Percentiles rank a stretch among this genome's conserved stretches.
These are phyloP conservation scores for Xiphydria camelus DNA, from an alignment of 2,888 invertebrate genomes.

Conservation along the genomic window DNA sequence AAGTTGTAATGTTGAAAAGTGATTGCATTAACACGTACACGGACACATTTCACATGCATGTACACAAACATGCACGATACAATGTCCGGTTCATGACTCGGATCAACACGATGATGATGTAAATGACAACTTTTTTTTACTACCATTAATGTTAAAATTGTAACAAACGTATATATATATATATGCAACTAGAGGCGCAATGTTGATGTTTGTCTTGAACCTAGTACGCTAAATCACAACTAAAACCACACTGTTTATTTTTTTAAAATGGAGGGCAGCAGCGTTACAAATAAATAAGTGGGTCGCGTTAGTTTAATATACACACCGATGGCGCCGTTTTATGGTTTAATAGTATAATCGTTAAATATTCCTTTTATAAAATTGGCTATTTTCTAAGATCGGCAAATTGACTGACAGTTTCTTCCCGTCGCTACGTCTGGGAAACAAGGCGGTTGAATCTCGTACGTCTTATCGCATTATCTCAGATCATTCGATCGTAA, in stretches of 20 bases:
- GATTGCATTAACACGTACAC: conserved; percentile 38
- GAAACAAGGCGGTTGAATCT: conserved; percentile 22
- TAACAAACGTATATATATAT: conserved; percentile 30
- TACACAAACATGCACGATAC: conserved; percentile 37
- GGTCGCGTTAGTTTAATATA: conserved; percentile 47
- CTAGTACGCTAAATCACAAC: conserved; percentile 35
- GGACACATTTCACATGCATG: conserved; percentile 29
- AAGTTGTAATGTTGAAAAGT: conserved; percentile 48
- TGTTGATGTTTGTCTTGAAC: conserved; percentile 52
- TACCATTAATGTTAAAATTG: conserved; percentile 36
- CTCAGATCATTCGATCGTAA: too few relatives aligned
- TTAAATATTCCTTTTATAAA: neutral
- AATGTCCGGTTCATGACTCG: conserved; percentile 47
- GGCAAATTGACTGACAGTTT: conserved; percentile 26
- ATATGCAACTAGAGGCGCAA: conserved; percentile 32
- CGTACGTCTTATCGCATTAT: too few relatives aligned
- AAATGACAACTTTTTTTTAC: conserved; percentile 14
- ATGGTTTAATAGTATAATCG: conserved; percentile 34
- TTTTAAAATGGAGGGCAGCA: conserved; percentile 48
- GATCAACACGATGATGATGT: conserved; percentile 30
- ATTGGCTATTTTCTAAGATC: too few relatives aligned
- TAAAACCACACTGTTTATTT: conserved; percentile 52
- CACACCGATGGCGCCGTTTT: conserved; percentile 42
- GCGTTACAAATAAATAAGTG: conserved; percentile 37
- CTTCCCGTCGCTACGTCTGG: conserved; percentile 23